These are phyloP conservation scores for Cremastinae sp. DNA, from an alignment of 2,888 invertebrate species.

Conservation along the genomic window DNA sequence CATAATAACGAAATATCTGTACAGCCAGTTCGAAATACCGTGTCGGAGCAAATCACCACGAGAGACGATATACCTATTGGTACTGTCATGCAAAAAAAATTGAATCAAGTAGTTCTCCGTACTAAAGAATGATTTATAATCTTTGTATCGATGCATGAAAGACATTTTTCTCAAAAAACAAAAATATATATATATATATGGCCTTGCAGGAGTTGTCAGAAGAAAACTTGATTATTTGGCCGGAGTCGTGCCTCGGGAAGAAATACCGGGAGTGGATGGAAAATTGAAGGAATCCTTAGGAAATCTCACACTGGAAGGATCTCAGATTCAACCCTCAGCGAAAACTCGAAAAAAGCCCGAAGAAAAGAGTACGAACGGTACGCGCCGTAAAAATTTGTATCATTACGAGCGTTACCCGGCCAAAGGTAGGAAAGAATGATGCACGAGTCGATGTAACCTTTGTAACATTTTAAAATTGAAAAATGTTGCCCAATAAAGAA, in stretches of 20 bases:
- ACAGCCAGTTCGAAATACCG: slow-evolving; percentile 33
- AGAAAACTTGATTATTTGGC: slow-evolving; percentile 64
- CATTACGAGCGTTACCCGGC: slow-evolving; percentile 60
- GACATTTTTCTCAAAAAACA: not conserved
- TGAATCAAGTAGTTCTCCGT: too few relatives aligned
- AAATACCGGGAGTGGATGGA: slow-evolving; percentile 48
- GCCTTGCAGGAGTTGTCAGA: slow-evolving; percentile 60
- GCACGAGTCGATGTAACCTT: slow-evolving; percentile 23
- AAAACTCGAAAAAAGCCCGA: slow-evolving; percentile 32
- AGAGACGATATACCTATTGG: slow-evolving; percentile 39
- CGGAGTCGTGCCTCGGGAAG: slow-evolving; percentile 62
- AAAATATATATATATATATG: not conserved
- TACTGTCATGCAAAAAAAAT: not conserved
- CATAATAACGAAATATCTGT: slow-evolving; percentile 25
- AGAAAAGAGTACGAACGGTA: slow-evolving; percentile 45
- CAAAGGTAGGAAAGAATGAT: slow-evolving; percentile 63
- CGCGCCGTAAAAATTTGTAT: slow-evolving; percentile 46
- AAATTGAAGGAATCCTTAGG: slow-evolving; percentile 25
- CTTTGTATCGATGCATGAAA: not conserved
- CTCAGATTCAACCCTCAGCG: slow-evolving; percentile 27
- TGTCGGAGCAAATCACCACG: not conserved
- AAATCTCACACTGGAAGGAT: slow-evolving; percentile 50
- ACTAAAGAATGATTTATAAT: not conserved
- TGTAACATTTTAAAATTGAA: slow-evolving; percentile 26
- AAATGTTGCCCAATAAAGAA: slow-evolving; percentile 37